These are phyloP conservation scores for Philereme transversata DNA, from an alignment of 2,888 invertebrate genomes.

Conservation along the genomic window DNA sequence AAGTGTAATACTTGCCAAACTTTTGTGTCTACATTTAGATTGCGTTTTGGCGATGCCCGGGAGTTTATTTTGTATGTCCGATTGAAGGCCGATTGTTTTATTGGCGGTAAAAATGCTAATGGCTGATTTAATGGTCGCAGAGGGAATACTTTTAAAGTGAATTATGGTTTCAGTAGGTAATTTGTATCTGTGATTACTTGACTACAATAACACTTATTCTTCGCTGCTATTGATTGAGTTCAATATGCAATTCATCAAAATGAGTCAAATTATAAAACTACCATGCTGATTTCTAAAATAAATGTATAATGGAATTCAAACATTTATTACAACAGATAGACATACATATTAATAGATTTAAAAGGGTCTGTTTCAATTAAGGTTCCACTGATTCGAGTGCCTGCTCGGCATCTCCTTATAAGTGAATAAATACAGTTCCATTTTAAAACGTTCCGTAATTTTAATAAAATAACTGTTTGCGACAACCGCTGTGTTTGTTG, in stretches of 20 bases:
- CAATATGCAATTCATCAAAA: not conserved
- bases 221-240: not conserved
- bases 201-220: not conserved
- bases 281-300: not conserved
- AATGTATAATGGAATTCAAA: too few species aligned
- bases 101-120: constrained; percentile 47
- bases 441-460: too few species aligned
- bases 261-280: not conserved
- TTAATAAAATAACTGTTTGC: too few species aligned
- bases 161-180: constrained; percentile 5
- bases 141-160: constrained; percentile 37
- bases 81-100: constrained; percentile 54
- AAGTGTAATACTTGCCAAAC: constrained; percentile 81
- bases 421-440: too few species aligned
- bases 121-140: constrained; percentile 41
- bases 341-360: too few species aligned
- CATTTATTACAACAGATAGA: too few species aligned
- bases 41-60: constrained; percentile 76
- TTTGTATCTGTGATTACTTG: not conserved
- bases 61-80: constrained; percentile 46
- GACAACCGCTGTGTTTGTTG: too few species aligned
- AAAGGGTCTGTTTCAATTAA: too few species aligned
- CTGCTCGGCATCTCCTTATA: too few species aligned
- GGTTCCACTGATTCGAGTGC: too few species aligned
- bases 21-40: constrained; percentile 79